Evolutionary conservation across 2,888 invertebrate species (phyloP).

Genomic region (Tenthredo distinguenda): DNA sequence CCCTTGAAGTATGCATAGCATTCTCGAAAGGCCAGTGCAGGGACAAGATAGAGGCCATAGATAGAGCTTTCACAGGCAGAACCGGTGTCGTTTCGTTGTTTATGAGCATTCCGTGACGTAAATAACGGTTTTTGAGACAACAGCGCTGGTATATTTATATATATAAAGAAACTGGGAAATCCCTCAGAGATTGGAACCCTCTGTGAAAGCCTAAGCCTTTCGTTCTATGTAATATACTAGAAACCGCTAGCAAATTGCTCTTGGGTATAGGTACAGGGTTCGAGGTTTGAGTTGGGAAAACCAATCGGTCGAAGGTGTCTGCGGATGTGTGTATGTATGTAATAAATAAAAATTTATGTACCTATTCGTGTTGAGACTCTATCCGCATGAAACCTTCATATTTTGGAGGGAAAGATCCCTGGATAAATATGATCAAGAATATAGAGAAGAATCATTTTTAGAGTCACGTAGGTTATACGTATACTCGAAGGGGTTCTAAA

Average conservation of each 20-base stretch:
- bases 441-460: not conserved
- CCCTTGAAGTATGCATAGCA: not conserved
- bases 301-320: conserved; percentile 8
- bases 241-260: not conserved
- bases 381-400: not conserved
- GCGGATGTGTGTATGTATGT: not conserved
- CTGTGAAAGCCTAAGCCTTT: conserved; percentile 17
- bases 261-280: not conserved
- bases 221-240: conserved; percentile 1
- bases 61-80: not conserved
- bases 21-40: not conserved
- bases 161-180: not conserved
- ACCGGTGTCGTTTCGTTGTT: not conserved
- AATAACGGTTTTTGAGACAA: conserved; percentile 33
- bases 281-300: conserved; percentile 11
- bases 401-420: not conserved
- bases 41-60: not conserved
- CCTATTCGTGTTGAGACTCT: not conserved
- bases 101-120: conserved; percentile 8
- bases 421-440: not conserved
- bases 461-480: not conserved
- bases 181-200: conserved; percentile 41
- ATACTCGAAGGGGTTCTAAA: not conserved
- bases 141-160: not conserved
- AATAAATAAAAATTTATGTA: not conserved